These are phyloP conservation scores for Erythrolamprus reginae DNA, from an alignment of 2,113 vertebrate genomes.

Conservation along the genomic window DNA sequence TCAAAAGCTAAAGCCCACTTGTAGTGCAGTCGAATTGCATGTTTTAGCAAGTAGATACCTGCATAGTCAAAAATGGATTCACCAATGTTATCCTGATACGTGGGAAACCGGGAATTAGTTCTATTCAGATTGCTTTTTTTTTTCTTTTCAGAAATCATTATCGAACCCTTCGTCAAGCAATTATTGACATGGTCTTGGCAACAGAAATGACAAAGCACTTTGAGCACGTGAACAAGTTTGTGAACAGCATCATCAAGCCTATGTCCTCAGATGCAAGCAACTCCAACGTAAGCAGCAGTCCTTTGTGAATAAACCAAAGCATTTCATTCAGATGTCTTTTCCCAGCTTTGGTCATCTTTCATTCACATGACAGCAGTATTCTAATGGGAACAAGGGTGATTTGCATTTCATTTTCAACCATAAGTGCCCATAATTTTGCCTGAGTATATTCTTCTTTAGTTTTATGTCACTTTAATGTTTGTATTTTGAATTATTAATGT, in stretches of 20 bases:
- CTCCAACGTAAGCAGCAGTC: constrained; percentile 53
- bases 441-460: neutral
- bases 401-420: neutral
- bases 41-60: no score
- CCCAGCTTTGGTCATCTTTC: neutral
- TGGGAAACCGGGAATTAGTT: neutral
- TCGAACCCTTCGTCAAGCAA: constrained; percentile 86
- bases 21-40: neutral
- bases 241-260: constrained; percentile 95
- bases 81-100: neutral
- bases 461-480: neutral
- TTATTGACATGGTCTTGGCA: constrained; percentile 97
- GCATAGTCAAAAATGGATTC: neutral
- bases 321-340: neutral
- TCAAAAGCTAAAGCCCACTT: neutral
- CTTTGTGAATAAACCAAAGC: neutral
- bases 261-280: constrained; percentile 81
- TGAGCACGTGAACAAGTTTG: constrained; percentile 96
- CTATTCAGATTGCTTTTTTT: neutral
- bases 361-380: neutral
- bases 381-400: neutral
- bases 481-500: neutral
- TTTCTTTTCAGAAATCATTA: constrained; percentile 82
- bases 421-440: neutral
- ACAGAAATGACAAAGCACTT: constrained; percentile 98